A percentile compares a stretch with the other conserved stretches of the same genome.
phyloP scores from a whole-genome alignment of 64 coral and sea anemone genomes.

The Stichodactyla helianthus region DNA sequence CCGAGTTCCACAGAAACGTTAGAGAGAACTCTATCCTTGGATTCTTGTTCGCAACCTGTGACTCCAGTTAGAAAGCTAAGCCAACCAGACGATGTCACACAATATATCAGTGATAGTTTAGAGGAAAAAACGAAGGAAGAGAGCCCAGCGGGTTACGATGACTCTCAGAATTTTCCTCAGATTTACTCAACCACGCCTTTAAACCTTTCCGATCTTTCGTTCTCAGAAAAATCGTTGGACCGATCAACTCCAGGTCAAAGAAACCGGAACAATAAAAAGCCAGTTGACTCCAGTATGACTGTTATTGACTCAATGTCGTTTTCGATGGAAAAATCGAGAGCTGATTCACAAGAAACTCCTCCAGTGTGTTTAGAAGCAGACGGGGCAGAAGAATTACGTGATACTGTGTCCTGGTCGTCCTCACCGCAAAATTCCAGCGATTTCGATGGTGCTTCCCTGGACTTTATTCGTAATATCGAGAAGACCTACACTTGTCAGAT shows the following conservation, averaged over 20 bases:
- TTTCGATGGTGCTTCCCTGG: constrained; percentile 33
- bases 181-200: constrained; percentile 68
- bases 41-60: background rate
- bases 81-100: background rate
- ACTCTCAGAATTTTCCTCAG: constrained; percentile 25
- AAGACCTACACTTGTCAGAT: constrained; percentile 19
- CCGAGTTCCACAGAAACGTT: background rate
- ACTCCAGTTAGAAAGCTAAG: background rate
- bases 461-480: constrained; percentile 9
- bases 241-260: background rate
- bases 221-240: constrained; percentile 51
- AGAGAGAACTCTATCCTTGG: background rate
- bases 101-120: background rate
- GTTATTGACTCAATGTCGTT: background rate
- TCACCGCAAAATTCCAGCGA: constrained; percentile 41
- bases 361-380: constrained; percentile 57
- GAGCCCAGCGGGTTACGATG: background rate
- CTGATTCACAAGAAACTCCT: constrained; percentile 44
- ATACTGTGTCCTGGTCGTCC: constrained; percentile 64
- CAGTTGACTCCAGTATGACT: background rate
- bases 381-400: constrained; percentile 71
- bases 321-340: background rate
- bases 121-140: background rate
- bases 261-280: background rate
- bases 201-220: constrained; percentile 69